These are phyloP conservation scores for Cinclus mexicanus DNA, from an alignment of 2,113 vertebrate species.

Conservation along the genomic window DNA sequence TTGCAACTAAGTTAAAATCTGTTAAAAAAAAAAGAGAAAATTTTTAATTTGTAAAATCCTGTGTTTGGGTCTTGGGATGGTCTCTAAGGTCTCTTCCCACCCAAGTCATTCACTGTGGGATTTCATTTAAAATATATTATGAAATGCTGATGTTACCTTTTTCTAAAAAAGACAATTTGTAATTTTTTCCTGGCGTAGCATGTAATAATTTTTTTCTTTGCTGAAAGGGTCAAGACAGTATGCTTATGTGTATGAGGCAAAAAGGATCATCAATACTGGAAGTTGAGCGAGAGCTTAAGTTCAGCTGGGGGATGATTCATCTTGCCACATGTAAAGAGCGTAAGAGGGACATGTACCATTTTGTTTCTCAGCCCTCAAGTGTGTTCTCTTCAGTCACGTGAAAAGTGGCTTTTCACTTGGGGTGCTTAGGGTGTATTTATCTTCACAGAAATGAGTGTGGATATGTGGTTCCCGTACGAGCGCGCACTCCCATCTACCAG, in stretches of 20 bases:
- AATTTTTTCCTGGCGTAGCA: background rate
- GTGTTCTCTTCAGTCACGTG: background rate
- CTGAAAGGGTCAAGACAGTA: background rate
- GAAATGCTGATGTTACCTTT: background rate
- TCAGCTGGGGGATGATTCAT: background rate
- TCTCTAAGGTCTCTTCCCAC: background rate
- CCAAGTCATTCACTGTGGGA: background rate
- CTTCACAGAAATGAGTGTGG: conserved; percentile 61
- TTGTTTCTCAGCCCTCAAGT: background rate
- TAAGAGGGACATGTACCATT: background rate
- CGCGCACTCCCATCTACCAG: conserved; percentile 6
- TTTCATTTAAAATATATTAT: background rate
- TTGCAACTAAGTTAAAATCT: background rate
- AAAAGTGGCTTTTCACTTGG: conserved; percentile 53
- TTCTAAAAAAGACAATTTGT: background rate
- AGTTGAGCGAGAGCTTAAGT: background rate
- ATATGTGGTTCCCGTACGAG: conserved; percentile 60
- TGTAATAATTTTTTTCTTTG: background rate
- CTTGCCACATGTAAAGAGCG: background rate
- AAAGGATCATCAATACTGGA: background rate
- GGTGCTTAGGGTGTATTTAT: conserved; percentile 55
- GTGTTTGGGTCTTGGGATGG: background rate
- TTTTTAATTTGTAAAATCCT: background rate
- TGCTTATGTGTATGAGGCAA: background rate
- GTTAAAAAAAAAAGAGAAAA: background rate